Evolutionary conservation across 2,888 invertebrate species (phyloP).

Genomic region (Conops quadrifasciatus): DNA sequence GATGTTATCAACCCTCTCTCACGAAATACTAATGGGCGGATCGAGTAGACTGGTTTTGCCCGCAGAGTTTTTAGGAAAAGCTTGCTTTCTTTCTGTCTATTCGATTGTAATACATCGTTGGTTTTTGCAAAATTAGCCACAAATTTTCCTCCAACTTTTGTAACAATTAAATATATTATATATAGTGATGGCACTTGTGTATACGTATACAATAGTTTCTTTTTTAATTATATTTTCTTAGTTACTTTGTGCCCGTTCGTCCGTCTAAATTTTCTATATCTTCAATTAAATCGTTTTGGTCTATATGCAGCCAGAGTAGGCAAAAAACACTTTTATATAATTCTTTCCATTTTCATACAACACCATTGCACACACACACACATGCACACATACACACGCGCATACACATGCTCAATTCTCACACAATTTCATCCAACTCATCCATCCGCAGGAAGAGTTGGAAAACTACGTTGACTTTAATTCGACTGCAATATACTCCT

Average conservation of each 20-base stretch:
- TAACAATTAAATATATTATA: not conserved
- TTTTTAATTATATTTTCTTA: not conserved
- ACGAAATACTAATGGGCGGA: not conserved
- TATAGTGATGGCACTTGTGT: not conserved
- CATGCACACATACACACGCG: conserved; percentile 12
- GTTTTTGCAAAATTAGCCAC: not conserved
- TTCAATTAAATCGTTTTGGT: not conserved
- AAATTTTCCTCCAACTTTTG: not conserved
- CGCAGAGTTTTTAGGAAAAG: not conserved
- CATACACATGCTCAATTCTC: not conserved
- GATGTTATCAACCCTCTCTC: conserved; percentile 17
- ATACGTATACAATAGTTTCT: not conserved
- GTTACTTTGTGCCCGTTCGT: not conserved
- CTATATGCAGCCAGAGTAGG: conserved; percentile 2
- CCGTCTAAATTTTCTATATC: conserved; percentile 1
- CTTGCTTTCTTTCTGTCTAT: not conserved
- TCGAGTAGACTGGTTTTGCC: not conserved
- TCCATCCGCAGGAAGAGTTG: conserved; percentile 11
- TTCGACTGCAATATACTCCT: conserved; percentile 8
- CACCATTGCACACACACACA: conserved; percentile 7
- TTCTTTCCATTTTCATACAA: conserved; percentile 28
- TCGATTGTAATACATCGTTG: not conserved
- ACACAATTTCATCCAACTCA: too few relatives aligned
- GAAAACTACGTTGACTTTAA: conserved; percentile 13
- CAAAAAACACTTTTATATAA: conserved; percentile 28